Evolutionary conservation across 2,888 invertebrate species (phyloP).

Genomic region (Capitulum mitella): DNA sequence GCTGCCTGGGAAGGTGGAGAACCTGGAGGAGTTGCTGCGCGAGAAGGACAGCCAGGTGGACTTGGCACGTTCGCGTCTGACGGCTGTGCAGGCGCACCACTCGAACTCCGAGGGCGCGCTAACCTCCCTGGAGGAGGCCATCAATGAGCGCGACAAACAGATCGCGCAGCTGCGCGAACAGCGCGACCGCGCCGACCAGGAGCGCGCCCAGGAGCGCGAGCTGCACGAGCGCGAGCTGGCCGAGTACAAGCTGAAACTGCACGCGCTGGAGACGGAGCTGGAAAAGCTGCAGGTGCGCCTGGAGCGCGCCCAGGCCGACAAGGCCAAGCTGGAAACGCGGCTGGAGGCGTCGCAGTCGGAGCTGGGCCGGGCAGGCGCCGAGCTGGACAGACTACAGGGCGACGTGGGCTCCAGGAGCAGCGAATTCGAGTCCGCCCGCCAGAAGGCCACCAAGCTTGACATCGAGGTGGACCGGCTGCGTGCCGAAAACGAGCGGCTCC

Average conservation of each 20-base stretch:
- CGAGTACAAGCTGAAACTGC: constrained; percentile 90
- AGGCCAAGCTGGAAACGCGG: constrained; percentile 82
- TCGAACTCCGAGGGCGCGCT: constrained; percentile 85
- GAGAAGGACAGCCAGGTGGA: constrained; percentile 98
- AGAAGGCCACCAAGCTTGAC: constrained; percentile 73
- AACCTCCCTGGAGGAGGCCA: constrained; percentile 86
- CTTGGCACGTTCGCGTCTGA: constrained; percentile 72
- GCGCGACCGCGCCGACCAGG: constrained; percentile 88
- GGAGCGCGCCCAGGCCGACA: constrained; percentile 80
- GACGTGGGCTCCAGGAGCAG: constrained; percentile 82
- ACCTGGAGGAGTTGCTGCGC: constrained; percentile 89
- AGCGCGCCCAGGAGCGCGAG: constrained; percentile 91
- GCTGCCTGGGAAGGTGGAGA: constrained; percentile 68
- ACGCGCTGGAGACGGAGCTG: constrained; percentile 76
- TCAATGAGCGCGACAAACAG: constrained; percentile 94
- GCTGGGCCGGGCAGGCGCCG: constrained; percentile 87
- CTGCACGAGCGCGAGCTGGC: constrained; percentile 85
- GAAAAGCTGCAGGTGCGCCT: constrained; percentile 58
- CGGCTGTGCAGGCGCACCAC: constrained; percentile 82
- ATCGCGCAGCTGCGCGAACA: constrained; percentile 90
- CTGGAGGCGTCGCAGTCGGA: constrained; percentile 88
- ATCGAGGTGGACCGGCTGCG: constrained; percentile 72
- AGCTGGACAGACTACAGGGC: constrained; percentile 80
- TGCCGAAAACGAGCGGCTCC: constrained; percentile 50
- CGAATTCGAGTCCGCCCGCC: constrained; percentile 79